These are phyloP conservation scores for Mayetiola destructor DNA, from an alignment of 2,888 invertebrate genomes.

Conservation along the genomic window DNA sequence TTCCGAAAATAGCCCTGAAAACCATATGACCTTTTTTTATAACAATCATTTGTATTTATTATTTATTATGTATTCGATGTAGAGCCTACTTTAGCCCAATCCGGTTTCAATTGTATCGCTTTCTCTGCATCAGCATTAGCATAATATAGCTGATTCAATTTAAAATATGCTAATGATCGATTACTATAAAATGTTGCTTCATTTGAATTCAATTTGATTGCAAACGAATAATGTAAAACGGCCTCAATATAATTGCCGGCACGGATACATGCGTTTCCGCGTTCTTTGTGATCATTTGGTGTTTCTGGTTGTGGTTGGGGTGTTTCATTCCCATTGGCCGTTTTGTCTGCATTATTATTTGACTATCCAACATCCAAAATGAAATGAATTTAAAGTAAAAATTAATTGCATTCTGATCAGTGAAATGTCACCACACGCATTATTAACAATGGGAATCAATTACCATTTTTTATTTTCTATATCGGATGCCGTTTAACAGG, in stretches of 20 bases:
- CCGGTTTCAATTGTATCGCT: conserved; percentile 55
- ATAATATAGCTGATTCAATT: conserved; percentile 59
- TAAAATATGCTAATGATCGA: conserved; percentile 63
- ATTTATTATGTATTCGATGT: background rate
- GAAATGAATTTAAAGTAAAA: no score
- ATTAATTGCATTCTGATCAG: no score
- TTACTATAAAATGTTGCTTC: conserved; percentile 60
- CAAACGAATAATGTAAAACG: conserved; percentile 62
- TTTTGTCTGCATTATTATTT: background rate
- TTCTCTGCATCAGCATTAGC: conserved; percentile 65
- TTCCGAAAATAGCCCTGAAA: conserved; percentile 54
- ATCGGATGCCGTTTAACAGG: no score
- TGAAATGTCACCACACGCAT: no score
- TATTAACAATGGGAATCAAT: no score
- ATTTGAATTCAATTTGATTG: conserved; percentile 54
- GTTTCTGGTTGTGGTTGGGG: background rate
- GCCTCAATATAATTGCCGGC: conserved; percentile 60
- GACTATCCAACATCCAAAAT: no score
- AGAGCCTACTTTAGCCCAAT: conserved; percentile 57
- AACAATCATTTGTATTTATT: background rate
- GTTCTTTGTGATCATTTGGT: conserved; percentile 37
- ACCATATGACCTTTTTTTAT: background rate
- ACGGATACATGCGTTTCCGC: conserved; percentile 63
- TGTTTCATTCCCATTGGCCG: background rate
- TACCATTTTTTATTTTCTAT: no score